Evolutionary conservation across 2,797 vertebrate genomes (phyloP).

Genomic region (Sebastes goodei): DNA sequence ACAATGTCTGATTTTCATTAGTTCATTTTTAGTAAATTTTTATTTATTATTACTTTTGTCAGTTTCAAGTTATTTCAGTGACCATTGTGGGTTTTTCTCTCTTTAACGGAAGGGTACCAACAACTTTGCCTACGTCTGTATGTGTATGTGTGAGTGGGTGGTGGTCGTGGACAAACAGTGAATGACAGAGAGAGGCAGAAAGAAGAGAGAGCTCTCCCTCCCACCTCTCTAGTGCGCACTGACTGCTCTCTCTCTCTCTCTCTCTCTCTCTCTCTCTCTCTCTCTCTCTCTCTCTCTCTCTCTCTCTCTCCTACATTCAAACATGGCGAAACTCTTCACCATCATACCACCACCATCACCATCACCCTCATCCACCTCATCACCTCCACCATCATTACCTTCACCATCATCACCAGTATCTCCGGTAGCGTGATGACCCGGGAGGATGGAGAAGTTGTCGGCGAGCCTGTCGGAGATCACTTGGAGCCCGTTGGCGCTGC

Average conservation of each 20-base stretch:
- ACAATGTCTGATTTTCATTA: too few species aligned
- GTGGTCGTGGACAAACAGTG: conserved; percentile 9
- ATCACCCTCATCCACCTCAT: conserved; percentile 8
- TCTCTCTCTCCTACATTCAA: conserved; percentile 55
- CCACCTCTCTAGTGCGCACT: conserved; percentile 55
- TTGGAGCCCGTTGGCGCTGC: conserved; percentile 93
- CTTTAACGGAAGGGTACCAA: too few species aligned
- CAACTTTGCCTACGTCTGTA: too few species aligned
- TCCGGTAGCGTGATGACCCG: conserved; percentile 83
- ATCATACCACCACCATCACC: conserved; percentile 34
- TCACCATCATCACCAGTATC: conserved; percentile 29
- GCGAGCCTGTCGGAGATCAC: conserved; percentile 90
- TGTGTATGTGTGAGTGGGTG: not conserved
- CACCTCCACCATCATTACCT: not conserved
- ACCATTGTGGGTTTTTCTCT: too few species aligned
- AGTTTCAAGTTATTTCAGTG: too few species aligned
- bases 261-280: conserved; percentile 38
- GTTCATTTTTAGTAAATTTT: too few species aligned
- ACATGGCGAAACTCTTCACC: conserved; percentile 78
- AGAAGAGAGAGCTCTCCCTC: conserved; percentile 46
- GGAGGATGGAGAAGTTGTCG: conserved; percentile 93
- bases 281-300: conserved; percentile 41
- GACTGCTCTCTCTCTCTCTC: conserved; percentile 43
- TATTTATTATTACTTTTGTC: too few species aligned
- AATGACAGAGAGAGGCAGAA: conserved; percentile 8